Conservation (phyloP, 2,888 invertebrate genomes). For the Leucozona laternaria region DNA sequence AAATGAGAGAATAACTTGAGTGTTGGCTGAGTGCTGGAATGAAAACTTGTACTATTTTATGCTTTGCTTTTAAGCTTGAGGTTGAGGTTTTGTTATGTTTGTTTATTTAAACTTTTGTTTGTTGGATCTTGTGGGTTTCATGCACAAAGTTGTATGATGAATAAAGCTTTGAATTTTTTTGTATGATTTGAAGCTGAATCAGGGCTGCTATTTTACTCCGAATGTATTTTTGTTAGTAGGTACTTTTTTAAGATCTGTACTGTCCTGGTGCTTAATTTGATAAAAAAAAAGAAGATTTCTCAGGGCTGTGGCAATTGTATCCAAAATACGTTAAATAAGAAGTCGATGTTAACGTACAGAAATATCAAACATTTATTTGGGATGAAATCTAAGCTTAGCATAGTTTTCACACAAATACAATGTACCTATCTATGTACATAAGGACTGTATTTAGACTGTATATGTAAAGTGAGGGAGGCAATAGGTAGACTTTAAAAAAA, state of each 20-base stretch:
- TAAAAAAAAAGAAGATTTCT: too few relatives aligned
- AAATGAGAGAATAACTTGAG: conserved; percentile 21
- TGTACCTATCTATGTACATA: too few relatives aligned
- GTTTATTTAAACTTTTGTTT: conserved; percentile 57
- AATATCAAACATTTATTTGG: too few relatives aligned
- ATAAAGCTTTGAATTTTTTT: background rate
- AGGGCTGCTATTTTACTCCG: background rate
- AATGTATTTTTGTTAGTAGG: background rate
- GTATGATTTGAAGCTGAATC: background rate
- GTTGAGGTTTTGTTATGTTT: conserved; percentile 16
- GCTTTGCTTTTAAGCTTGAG: conserved; percentile 8
- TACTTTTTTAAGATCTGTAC: background rate
- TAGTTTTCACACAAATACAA: too few relatives aligned
- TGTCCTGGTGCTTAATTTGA: background rate
- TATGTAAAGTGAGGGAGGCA: too few relatives aligned
- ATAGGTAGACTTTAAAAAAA: too few relatives aligned
- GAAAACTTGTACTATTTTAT: conserved; percentile 23
- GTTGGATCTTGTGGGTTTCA: conserved; percentile 1
- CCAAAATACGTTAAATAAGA: too few relatives aligned
- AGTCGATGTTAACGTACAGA: too few relatives aligned
- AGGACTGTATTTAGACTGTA: too few relatives aligned
- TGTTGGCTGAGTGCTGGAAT: conserved; percentile 35
- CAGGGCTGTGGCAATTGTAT: too few relatives aligned
- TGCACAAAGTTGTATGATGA: conserved; percentile 22
- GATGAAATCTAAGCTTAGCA: too few relatives aligned